Base-by-base conservation (phyloP, 2,888 invertebrate genomes). In the Meteorus cinctellus region DNA sequence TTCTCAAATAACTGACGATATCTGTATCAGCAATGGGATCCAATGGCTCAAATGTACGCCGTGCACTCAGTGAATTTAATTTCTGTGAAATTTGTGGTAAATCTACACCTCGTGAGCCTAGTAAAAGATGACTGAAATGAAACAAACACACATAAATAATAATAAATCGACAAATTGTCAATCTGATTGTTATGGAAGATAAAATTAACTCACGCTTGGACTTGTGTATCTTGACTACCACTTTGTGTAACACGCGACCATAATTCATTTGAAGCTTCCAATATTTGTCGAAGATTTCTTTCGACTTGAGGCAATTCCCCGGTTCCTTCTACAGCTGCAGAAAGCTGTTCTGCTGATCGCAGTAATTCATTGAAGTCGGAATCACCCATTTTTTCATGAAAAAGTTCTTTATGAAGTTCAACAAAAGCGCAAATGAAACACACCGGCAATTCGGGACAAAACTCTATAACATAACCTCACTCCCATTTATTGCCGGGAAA, bases 81-180 rank as follows among this genome's bases (percentile, higher is more conserved):
- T 97, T 97, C 85, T 97, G 96, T 4, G 96, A 95, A 81, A 98
- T 95, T 90, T 96, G 96, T n/a, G 97, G 96, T 68, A 98, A 91
- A 90, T 98, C 98, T 82, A 97, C 95, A 4, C 98, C 98, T 90
- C 96, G 95, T 0, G 97, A 95, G 0, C 98, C 98, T 82, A 98
- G 92, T 74, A 98, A 90, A 60, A 98, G 93, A 83, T 98, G 96
- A 0, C 97, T 97, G 68, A 74, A 82, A 80, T 31, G 60, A 51
- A 36, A 24, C 34, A 36, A 67, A 8, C 24, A 24, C 24, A 24
- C 24, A 24, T 12, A 48, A 62, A 29, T 27, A 51, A 31, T 45
- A 45, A 65, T 31, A 45, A 31, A 34, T 0, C 14, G 8, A 5
- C 3, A 3, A 14, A 29, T 62, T 27, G 6, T 19, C 27, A 16